phyloP scores from a whole-genome alignment of 1,140 invertebrate species.

The Drosophila sucinea region DNA sequence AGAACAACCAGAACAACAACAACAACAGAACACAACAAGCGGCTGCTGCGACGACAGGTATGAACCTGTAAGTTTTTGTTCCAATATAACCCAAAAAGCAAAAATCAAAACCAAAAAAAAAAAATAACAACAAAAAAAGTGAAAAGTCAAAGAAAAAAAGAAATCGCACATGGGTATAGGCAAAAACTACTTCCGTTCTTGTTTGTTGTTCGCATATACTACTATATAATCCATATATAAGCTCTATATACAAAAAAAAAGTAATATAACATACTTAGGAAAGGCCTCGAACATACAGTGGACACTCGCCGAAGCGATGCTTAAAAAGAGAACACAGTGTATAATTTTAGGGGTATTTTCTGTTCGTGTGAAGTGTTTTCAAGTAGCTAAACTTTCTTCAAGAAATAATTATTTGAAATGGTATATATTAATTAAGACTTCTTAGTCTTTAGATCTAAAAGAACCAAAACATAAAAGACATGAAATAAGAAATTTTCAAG shows the following conservation, averaged over 20 bases:
- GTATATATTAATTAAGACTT: too few relatives aligned
- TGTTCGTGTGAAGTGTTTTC: too few relatives aligned
- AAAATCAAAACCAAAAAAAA: constrained; percentile 25
- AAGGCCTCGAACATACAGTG: neutral
- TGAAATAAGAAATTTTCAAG: too few relatives aligned
- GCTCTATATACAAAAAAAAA: neutral
- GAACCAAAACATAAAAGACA: too few relatives aligned
- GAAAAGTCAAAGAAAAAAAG: constrained; percentile 27
- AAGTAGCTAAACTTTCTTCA: too few relatives aligned
- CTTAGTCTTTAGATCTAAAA: too few relatives aligned
- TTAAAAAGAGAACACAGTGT: neutral
- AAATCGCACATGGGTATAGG: constrained; percentile 47
- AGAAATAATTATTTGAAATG: too few relatives aligned
- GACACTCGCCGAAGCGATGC: neutral
- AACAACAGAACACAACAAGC: constrained; percentile 34
- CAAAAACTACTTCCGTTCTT: constrained; percentile 54
- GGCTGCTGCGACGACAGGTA: constrained; percentile 77
- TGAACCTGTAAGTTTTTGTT: constrained; percentile 88
- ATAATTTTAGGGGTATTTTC: too few relatives aligned
- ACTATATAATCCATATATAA: constrained; percentile 23
- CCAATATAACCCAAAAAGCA: constrained; percentile 53
- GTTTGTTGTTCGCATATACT: constrained; percentile 56
- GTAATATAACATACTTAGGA: neutral
- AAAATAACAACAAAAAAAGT: constrained; percentile 48
- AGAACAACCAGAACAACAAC: constrained; percentile 46